Percentiles rank a stretch among this genome's conserved stretches.
These are phyloP conservation scores for Poeciliopsis presidionis DNA, from an alignment of 2,797 vertebrate genomes.

Conservation along the genomic window DNA sequence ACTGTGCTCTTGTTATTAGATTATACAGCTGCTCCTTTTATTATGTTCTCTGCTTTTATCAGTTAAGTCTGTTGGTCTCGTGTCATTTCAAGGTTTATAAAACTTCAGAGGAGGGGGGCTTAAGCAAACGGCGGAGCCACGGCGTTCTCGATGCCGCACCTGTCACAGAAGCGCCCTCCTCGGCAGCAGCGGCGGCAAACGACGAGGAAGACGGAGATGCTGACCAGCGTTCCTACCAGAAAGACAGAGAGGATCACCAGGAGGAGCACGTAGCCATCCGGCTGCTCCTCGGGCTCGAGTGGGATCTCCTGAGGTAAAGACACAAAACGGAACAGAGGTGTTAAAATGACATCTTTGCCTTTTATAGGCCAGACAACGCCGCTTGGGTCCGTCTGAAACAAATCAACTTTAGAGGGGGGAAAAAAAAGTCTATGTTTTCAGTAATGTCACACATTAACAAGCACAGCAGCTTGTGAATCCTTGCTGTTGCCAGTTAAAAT, in stretches of 20 bases:
- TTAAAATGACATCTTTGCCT: background rate
- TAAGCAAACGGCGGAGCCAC: background rate
- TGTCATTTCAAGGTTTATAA: background rate
- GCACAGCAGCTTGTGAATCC: background rate
- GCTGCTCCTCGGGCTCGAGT: constrained; percentile 66
- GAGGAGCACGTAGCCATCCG: constrained; percentile 89
- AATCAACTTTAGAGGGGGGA: background rate
- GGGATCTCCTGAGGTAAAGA: constrained; percentile 69
- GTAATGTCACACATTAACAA: background rate
- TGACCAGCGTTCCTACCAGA: constrained; percentile 88
- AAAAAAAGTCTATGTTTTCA: background rate
- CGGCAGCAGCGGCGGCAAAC: constrained; percentile 87
- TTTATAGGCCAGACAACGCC: background rate
- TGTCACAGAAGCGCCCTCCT: constrained; percentile 82
- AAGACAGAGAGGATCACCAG: constrained; percentile 91
- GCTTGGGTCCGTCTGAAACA: background rate
- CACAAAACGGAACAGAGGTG: background rate
- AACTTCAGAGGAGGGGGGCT: background rate
- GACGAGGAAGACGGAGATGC: constrained; percentile 87
- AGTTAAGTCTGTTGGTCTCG: background rate
- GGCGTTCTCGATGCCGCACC: constrained; percentile 74
- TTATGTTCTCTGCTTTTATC: constrained; percentile 8
- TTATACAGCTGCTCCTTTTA: constrained; percentile 23
- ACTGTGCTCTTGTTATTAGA: constrained; percentile 28
- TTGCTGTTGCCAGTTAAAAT: background rate